Conservation (phyloP, 2,113 vertebrate genomes). For the Amblyopsis rosae region DNA sequence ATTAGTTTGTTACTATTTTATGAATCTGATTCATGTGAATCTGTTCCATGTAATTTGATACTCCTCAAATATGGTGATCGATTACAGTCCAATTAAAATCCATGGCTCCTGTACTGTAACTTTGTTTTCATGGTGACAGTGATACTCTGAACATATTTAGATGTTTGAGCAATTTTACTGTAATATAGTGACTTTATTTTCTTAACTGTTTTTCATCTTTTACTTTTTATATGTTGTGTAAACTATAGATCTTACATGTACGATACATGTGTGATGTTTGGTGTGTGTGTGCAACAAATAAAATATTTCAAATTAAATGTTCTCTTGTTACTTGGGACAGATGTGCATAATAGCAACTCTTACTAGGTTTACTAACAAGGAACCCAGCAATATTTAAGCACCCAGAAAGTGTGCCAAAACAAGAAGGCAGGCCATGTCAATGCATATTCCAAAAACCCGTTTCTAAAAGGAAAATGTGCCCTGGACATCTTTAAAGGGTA, state of each 20-base stretch:
- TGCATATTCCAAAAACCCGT: too few species aligned
- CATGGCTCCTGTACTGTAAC: constrained; percentile 61
- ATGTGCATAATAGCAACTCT: too few species aligned
- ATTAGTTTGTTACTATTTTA: constrained; percentile 1
- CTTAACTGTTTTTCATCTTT: constrained; percentile 50
- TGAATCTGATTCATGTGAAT: not conserved
- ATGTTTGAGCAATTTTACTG: constrained; percentile 43
- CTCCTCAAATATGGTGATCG: constrained; percentile 34
- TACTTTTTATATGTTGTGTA: constrained; percentile 66
- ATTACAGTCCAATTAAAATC: constrained; percentile 43
- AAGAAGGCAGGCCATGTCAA: too few species aligned
- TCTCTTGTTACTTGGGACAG: too few species aligned
- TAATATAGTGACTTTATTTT: constrained; percentile 51
- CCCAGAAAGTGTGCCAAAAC: too few species aligned
- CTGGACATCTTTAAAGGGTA: too few species aligned
- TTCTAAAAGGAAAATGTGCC: too few species aligned
- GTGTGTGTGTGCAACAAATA: constrained; percentile 43
- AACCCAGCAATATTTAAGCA: too few species aligned
- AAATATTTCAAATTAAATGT: not conserved
- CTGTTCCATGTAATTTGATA: constrained; percentile 1
- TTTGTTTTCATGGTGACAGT: constrained; percentile 61
- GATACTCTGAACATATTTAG: constrained; percentile 37
- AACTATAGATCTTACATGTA: constrained; percentile 37
- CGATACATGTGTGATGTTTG: constrained; percentile 42
- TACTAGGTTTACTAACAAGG: too few species aligned